A percentile compares a stretch with the other conserved stretches of the same genome.
Evolutionary conservation across 2,888 invertebrate species (phyloP).

Genomic region (Sinelater perroti): DNA sequence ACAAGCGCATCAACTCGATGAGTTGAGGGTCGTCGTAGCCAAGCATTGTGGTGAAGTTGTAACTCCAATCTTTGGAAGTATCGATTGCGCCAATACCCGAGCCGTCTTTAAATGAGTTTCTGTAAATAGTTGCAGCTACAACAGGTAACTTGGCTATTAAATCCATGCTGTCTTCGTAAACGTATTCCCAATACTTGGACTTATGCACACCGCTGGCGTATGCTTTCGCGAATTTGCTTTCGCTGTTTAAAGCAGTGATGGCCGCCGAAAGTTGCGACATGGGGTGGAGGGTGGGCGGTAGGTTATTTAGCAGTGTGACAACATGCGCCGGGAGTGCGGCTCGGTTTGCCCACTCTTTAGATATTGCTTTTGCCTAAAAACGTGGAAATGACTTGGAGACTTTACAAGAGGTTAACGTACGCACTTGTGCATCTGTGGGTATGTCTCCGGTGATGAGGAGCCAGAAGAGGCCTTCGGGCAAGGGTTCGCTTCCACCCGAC

Average conservation of each 20-base stretch:
- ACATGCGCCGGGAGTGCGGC: constrained; percentile 93
- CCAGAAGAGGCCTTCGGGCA: constrained; percentile 97
- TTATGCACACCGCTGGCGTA: constrained; percentile 90
- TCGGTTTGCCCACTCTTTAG: constrained; percentile 85
- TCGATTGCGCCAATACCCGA: constrained; percentile 90
- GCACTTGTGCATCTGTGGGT: constrained; percentile 81
- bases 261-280: constrained; percentile 96
- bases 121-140: constrained; percentile 92
- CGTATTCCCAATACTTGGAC: constrained; percentile 89
- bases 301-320: constrained; percentile 91
- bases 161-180: constrained; percentile 94
- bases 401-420: background rate
- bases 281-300: constrained; percentile 89
- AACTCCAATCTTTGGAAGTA: constrained; percentile 89
- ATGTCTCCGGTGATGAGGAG: constrained; percentile 88
- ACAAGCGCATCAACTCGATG: constrained; percentile 90
- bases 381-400: constrained; percentile 3
- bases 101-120: constrained; percentile 86
- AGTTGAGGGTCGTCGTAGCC: constrained; percentile 87
- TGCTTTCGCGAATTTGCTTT: constrained; percentile 91
- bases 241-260: constrained; percentile 89
- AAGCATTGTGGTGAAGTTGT: constrained; percentile 91
- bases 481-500: constrained; percentile 79
- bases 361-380: constrained; percentile 70
- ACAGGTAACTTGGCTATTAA: constrained; percentile 94